Evolutionary conservation across 2,888 invertebrate species (phyloP).

Genomic region (Drosophila picticornis): DNA sequence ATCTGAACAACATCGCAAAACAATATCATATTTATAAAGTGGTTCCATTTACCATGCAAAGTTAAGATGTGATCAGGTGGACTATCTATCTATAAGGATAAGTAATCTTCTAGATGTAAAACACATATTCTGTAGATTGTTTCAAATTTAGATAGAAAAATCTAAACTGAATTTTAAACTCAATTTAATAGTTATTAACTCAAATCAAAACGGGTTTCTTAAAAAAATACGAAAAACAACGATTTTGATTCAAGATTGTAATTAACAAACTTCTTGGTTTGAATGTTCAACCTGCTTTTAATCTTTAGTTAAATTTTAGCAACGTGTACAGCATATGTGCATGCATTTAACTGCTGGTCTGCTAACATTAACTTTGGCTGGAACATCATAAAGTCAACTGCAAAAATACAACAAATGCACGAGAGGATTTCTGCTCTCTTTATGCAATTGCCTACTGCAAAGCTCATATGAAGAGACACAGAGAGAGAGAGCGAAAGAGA

Average conservation of each 20-base stretch:
- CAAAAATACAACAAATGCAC: neutral
- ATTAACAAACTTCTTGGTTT: neutral
- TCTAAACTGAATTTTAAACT: neutral
- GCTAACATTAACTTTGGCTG: neutral
- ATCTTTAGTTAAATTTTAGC: neutral
- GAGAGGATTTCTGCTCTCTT: neutral
- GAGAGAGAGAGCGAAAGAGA: neutral
- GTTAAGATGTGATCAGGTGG: neutral
- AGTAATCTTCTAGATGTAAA: neutral
- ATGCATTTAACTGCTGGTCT: neutral
- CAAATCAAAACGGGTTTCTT: neutral
- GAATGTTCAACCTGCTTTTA: neutral
- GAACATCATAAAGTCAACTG: neutral
- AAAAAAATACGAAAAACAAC: neutral
- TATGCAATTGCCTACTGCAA: neutral
- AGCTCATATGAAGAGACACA: neutral
- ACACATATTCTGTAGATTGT: neutral
- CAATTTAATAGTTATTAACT: neutral
- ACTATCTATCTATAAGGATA: neutral
- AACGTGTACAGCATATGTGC: neutral
- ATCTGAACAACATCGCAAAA: neutral
- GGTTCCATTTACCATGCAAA: neutral
- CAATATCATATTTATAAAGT: neutral
- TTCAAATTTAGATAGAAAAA: neutral
- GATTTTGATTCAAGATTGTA: neutral